Base-by-base conservation (phyloP, 1,140 invertebrate genomes). In the Helicoverpa armigera region DNA sequence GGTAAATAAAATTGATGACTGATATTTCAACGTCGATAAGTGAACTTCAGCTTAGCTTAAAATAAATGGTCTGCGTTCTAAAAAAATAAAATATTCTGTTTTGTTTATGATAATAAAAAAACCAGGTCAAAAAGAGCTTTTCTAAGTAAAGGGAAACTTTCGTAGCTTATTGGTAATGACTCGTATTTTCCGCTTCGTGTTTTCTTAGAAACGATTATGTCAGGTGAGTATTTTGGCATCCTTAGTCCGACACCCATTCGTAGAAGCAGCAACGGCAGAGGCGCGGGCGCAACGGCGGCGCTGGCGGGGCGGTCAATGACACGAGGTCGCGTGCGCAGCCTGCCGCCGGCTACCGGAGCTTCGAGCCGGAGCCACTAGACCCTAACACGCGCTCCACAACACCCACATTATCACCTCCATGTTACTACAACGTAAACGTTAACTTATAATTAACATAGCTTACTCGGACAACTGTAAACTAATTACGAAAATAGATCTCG, bases 321-420 rank as follows among this genome's bases (percentile, higher is more conserved):
- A 86, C 87, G 84, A 83, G 86, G 88, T 90, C 89, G 87, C 90
- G 88, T 89, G 90, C 89, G 73, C 53, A 50, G 54, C 79, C 35
- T 54, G 51, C 51, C 54, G 51, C 51, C 54, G 13, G 54, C 67
- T 76, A 63, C 74, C 74, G 72, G 43, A 79, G 60, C 58, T 76
- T 63, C 75, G 29, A 48, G 9, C 29, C 54, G 53, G 31, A 70
- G 53, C 65, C 76, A 79, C 76, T 58, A 35, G 76, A 69, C 63
- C 53, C 63, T 58, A 67, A 43, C 76, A 74, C 70, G 58, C 76
- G 67, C 58, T 35, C 73, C 16, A 65, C 81, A 31, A 13, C 67
- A 74, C 81, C 80, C 75, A 82, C 75, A 60, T 61, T 77, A 77
- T 61, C 80, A 81, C 80, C 80, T 76, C 35, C 61, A 76, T 72